Base-by-base conservation (phyloP, 2,113 vertebrate genomes). In the Diadophis punctatus region DNA sequence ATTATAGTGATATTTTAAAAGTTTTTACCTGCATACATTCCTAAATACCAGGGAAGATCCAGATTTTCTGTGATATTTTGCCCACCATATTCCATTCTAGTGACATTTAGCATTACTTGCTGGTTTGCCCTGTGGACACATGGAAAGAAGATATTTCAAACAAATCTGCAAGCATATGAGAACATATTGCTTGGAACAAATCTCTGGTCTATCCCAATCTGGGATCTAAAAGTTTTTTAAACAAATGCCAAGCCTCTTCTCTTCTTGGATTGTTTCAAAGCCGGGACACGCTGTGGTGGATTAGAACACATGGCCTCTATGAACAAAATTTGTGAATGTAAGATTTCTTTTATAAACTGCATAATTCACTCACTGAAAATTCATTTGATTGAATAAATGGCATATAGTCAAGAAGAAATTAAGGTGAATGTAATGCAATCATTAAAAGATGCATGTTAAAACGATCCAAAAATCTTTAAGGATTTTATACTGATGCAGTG, bases 11-110 rank as follows among this genome's bases (percentile, higher is more conserved):
- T 55, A 0, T 74, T 91, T 91, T 52, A 90, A 93, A 93, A 91
- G 49, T 1, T 90, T 95, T 98, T 98, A 99, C 99, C 98, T 98
- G 98, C 97, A 63, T 99, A 99, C 97, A 98, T 98, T 97, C 98
- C 98, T 96, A 99, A 98, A 96, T 98, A 98, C 96, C 98, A 98
- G 96, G 95, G 97, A 97, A 98, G 98, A 97, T 98, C 98, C 94
- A 98, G 96, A 93, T 95, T 88, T 20, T 95, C 60, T 0, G 97
- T 97, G 86, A 53, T n/a, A 84, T 96, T 97, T 94, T 92, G 93
- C 88, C 60, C 90, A 63, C 80, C 92, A 93, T 93, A 90, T 93
- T 91, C 96, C 53, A 94, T 94, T 91, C 87, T 85, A 86, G 97
- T 97, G 90, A 89, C 53, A 94, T 98, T 98, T 95, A 97, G 52